Conservation (phyloP, 2,113 vertebrate genomes). For the Carettochelys insculpta region DNA sequence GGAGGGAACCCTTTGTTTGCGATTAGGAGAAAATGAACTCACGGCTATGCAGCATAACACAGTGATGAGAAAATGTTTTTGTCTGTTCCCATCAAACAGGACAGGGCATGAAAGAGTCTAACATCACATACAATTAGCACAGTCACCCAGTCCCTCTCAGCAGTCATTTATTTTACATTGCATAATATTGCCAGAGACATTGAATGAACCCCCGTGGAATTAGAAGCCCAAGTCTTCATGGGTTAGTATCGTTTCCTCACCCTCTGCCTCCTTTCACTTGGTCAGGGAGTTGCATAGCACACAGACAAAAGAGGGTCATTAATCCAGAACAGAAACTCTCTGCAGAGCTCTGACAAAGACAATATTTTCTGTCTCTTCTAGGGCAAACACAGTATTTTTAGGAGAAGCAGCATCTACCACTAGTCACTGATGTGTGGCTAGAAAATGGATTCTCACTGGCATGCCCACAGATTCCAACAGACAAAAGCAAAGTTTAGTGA, state of each 20-base stretch:
- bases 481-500: background rate
- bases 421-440: background rate
- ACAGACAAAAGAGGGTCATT: background rate
- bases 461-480: background rate
- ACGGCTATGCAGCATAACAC: background rate
- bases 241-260: background rate
- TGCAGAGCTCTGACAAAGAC: background rate
- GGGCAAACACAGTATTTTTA: background rate
- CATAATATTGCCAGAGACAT: background rate
- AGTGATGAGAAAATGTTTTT: background rate
- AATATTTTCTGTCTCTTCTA: background rate
- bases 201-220: background rate
- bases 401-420: background rate
- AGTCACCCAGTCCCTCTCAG: slow-evolving; percentile 20
- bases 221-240: background rate
- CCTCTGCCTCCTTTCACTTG: background rate
- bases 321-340: background rate
- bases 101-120: background rate
- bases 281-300: background rate
- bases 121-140: slow-evolving; percentile 36
- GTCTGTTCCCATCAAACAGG: slow-evolving; percentile 1
- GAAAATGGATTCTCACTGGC: background rate
- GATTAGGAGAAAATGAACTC: background rate
- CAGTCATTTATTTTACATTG: slow-evolving; percentile 31
- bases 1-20: background rate